Evolutionary conservation across 2,113 vertebrate species (phyloP).

Genomic region (Ceyx melanurus): DNA sequence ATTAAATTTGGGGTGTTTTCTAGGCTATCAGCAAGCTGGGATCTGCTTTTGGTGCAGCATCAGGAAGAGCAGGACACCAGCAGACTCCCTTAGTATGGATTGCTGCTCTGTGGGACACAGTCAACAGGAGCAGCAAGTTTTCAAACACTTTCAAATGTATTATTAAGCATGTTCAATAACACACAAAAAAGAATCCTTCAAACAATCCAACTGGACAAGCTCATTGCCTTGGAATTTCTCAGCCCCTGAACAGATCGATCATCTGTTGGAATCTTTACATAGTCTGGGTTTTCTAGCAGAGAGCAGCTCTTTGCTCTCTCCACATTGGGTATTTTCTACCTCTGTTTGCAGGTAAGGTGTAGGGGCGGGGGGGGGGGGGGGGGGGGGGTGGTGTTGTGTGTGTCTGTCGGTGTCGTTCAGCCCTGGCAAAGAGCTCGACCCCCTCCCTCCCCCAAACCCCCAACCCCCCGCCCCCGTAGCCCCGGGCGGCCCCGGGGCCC

Average conservation of each 20-base stretch:
- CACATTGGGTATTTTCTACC: neutral
- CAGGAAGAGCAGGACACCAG: neutral
- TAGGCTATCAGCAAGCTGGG: neutral
- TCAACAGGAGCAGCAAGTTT: neutral
- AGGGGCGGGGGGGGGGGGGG: rapidly evolving
- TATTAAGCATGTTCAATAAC: neutral
- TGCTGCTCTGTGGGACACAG: neutral
- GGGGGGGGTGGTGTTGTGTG: too few species aligned
- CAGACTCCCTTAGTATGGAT: neutral
- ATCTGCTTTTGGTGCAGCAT: neutral
- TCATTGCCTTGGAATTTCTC: neutral
- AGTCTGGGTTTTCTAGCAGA: neutral
- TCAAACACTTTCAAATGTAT: neutral
- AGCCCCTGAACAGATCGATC: neutral
- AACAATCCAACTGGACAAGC: neutral
- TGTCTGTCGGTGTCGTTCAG: too few species aligned
- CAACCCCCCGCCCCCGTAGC: too few species aligned
- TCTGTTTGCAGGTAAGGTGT: neutral
- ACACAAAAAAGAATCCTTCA: neutral
- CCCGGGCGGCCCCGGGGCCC: too few species aligned
- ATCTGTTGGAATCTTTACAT: neutral
- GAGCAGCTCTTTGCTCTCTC: neutral
- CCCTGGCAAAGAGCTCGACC: too few species aligned
- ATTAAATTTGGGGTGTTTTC: neutral
- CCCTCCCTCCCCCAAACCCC: too few species aligned